phyloP scores from a whole-genome alignment of 2,888 invertebrate species.

The Zootermopsis nevadensis region DNA sequence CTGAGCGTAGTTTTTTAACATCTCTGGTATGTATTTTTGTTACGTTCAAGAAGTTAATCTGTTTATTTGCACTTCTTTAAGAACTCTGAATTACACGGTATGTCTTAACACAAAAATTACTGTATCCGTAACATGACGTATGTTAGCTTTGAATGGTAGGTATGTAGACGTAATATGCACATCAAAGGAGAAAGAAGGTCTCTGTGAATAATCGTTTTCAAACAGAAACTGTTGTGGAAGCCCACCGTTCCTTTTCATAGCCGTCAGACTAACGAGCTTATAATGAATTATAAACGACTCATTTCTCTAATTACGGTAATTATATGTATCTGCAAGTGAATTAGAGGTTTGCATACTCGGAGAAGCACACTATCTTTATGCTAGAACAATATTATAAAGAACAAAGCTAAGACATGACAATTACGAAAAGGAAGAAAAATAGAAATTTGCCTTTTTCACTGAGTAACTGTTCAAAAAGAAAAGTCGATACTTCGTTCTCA shows the following conservation, averaged over 20 bases:
- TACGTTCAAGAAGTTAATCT: no score
- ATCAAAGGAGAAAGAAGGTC: not conserved
- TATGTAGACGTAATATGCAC: not conserved
- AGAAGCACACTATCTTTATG: not conserved
- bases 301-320: conserved; percentile 8
- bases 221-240: not conserved
- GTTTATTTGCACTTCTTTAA: no score
- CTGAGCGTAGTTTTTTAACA: no score
- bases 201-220: not conserved
- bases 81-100: no score
- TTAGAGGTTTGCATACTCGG: not conserved
- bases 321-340: not conserved
- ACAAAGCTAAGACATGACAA: no score
- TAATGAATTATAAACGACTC: conserved; percentile 13
- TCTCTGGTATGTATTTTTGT: no score
- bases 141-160: not conserved
- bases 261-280: not conserved
- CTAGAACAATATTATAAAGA: not conserved
- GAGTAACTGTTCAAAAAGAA: no score
- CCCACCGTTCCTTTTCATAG: not conserved
- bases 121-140: no score
- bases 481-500: no score
- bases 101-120: no score
- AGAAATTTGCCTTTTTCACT: no score
- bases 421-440: no score